Evolutionary conservation across 2,888 invertebrate genomes (phyloP), one percentile per base, ranked within the genome.

Genomic region (Polydrusus pterygomalis): DNA sequence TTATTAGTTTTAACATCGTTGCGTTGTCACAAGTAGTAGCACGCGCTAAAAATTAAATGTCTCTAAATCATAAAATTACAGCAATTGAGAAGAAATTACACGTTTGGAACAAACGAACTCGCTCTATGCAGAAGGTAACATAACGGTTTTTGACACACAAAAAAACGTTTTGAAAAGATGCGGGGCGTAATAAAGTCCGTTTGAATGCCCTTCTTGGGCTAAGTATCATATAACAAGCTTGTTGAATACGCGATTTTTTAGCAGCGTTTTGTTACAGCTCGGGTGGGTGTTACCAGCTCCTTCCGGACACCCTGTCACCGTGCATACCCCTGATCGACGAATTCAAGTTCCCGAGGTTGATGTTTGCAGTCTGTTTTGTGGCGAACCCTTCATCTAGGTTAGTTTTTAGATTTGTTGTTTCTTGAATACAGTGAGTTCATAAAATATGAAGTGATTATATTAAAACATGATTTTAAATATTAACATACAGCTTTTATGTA

Each of bases 11-110:
- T 67, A 67, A 67, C 51, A 67, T 67, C 34, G 34, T 54, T 67
- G 54, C 34, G 34, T 54, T 67, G 54, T 20, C 67, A 34, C 40
- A 40, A 54, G 67, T 38, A 11, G 18, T 18, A 85, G 81, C 87
- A 86, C 87, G 86, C 85, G 87, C 81, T 85, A 82, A 83, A 85
- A 86, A 86, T 87, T 87, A 86, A 86, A 86, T 85, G 85, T 86
- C 86, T 83, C 81, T 80, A 82, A 85, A 86, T 86, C 85, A 81
- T 79, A 62, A 86, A 86, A 87, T 87, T 86, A 87, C 83, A 86
- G 86, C 86, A 86, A 87, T 87, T 84, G 40, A 70, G 18, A 78
- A 82, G 80, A 85, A 85, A 86, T 86, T 86, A 86, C 84, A 86
- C 84, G 86, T 84, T 86, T 79, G 70, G 80, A 65, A 75, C 73